Evolutionary conservation across 2,113 vertebrate genomes (phyloP).

Genomic region (Pristiophorus japonicus): DNA sequence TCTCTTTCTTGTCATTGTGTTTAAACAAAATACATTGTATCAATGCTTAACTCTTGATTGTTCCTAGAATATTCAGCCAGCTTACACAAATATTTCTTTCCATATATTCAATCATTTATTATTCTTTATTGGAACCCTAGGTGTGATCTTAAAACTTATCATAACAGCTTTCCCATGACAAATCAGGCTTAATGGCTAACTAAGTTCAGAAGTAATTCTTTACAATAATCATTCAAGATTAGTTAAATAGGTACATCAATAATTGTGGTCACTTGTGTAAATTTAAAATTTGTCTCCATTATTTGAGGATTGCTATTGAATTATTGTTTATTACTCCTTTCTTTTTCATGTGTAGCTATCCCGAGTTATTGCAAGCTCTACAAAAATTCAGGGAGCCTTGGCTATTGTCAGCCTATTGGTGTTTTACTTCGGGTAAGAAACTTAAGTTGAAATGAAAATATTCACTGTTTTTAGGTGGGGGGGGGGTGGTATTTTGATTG

Average conservation of each 20-base stretch:
- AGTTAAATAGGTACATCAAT: background rate
- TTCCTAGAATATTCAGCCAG: background rate
- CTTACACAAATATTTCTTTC: background rate
- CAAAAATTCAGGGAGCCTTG: conserved; percentile 88
- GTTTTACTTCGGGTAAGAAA: conserved; percentile 90
- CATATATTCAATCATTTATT: background rate
- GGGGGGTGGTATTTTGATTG: background rate
- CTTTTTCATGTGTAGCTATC: conserved; percentile 67
- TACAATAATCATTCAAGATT: background rate
- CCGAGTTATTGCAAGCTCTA: conserved; percentile 85
- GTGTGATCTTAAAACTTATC: background rate
- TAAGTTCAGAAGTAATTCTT: background rate
- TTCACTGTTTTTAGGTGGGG: background rate
- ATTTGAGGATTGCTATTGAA: background rate
- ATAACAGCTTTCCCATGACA: background rate
- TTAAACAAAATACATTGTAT: background rate
- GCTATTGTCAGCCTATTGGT: conserved; percentile 78
- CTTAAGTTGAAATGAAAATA: background rate
- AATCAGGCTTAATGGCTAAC: background rate
- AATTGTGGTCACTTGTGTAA: background rate
- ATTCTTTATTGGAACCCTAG: background rate
- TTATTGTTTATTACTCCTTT: conserved; percentile 37
- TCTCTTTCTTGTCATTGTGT: background rate
- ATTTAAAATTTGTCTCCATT: background rate
- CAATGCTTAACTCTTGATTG: background rate